Conservation (phyloP, 2,888 invertebrate species). For the Drosophila leonis region DNA sequence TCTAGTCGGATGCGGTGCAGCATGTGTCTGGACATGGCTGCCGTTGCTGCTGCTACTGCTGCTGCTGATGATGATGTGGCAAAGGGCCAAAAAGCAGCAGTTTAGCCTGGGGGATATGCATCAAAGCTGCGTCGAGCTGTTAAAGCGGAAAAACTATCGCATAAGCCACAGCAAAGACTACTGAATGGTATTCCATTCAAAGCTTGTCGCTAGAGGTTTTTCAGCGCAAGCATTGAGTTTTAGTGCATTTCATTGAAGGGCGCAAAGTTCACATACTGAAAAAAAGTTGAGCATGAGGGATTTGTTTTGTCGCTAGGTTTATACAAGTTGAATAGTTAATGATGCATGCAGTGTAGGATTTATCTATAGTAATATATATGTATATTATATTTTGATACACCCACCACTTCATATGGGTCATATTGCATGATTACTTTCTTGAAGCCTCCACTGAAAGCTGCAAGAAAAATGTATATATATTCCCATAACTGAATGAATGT, state of each 20-base stretch:
- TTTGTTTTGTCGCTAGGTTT: neutral
- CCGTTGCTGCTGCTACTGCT: constrained; percentile 18
- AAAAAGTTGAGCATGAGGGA: neutral
- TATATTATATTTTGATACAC: neutral
- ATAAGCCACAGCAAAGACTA: constrained; percentile 23
- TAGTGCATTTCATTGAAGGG: constrained; percentile 1
- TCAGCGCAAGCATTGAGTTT: neutral
- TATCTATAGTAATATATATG: neutral
- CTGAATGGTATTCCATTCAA: constrained; percentile 16
- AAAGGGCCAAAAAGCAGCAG: constrained; percentile 62
- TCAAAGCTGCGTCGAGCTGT: constrained; percentile 37
- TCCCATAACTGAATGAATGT: neutral
- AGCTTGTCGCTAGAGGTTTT: constrained; percentile 4
- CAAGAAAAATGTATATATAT: neutral
- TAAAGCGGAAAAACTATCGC: constrained; percentile 22
- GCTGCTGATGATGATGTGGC: constrained; percentile 58
- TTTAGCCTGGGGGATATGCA: constrained; percentile 42
- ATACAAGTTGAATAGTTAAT: constrained; percentile 4
- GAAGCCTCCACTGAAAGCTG: neutral
- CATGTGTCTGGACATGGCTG: constrained; percentile 26
- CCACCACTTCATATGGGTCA: too few species aligned
- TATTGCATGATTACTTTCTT: neutral
- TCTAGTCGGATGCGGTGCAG: constrained; percentile 21
- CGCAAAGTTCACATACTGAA: constrained; percentile 3
- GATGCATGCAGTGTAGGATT: neutral